Evolutionary conservation across 2,888 invertebrate genomes (phyloP), one percentile per base, ranked within the genome.

Genomic region (Tetheella fluctuosa): DNA sequence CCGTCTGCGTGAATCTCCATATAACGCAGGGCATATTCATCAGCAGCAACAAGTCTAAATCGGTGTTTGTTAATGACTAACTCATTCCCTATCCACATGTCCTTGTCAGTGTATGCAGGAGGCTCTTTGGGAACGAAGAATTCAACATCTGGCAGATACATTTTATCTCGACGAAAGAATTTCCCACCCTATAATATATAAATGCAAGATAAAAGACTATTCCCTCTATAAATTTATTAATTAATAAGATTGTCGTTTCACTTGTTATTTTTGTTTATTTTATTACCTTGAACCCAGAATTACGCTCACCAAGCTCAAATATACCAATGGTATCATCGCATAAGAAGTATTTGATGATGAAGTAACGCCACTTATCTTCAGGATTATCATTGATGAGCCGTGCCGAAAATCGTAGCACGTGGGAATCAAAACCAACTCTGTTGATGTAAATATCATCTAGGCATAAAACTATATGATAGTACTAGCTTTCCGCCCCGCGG

Each of bases 281-380:
- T 8, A 30, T 34, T 68, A 89, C 91, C 79, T 79, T 64, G 69
- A 93, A 95, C 28, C 97, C 97, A 28, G 96, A 95, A 82, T 97
- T 96, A n/a, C 95, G 91, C 69, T 94, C 94, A 0, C 95, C 95
- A 28, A 96, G 93, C 89, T 98, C 98, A 79, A 95, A 96, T 39
- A 99, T 95, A 17, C 96, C 95, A 60, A 98, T 94, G 1, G 97
- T 97, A 74, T 98, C 97, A 80, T 98, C 97, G 58, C 95, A 94
- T 37, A 98, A 91, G 76, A 94, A 96, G 80, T 97, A 97, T 72
- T 95, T 96, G 25, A 98, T 94, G 63, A 98, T 95, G 80, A 98
- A 98, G 59, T 95, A 94, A 59, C 98, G 94, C 4, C 93, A 89
- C 30, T 86, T 88, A 73, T 96, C 94, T 59, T 94, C 95, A 23